Evolutionary conservation across 2,113 vertebrate genomes (phyloP).

Genomic region (Delphinapterus leucas): DNA sequence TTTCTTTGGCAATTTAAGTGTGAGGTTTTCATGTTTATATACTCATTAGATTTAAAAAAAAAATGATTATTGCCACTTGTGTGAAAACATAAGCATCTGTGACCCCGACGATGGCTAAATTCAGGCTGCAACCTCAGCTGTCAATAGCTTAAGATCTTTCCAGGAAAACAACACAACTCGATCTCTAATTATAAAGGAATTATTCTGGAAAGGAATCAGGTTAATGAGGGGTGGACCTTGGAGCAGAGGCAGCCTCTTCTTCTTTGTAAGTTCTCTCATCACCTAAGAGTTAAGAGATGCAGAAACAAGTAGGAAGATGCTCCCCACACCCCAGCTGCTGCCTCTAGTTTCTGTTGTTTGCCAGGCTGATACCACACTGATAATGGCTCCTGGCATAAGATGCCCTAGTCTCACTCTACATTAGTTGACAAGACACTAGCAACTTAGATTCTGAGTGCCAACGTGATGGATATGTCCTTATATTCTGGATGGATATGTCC

Average conservation of each 20-base stretch:
- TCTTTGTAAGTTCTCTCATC: constrained; percentile 36
- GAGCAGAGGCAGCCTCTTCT: background rate
- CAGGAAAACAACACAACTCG: constrained; percentile 25
- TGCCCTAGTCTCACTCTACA: constrained; percentile 51
- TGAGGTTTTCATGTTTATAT: constrained; percentile 68
- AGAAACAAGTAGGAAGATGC: constrained; percentile 71
- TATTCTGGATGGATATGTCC: background rate
- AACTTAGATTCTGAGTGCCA: constrained; percentile 34
- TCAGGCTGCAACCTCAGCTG: constrained; percentile 68
- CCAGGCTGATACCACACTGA: constrained; percentile 63
- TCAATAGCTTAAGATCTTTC: constrained; percentile 55
- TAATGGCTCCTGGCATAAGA: constrained; percentile 71
- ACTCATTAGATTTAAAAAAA: constrained; percentile 38
- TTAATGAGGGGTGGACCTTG: constrained; percentile 32
- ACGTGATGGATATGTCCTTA: background rate
- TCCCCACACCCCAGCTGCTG: constrained; percentile 54
- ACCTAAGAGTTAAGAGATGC: background rate
- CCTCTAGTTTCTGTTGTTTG: background rate
- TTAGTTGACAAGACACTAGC: constrained; percentile 73
- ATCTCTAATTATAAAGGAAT: constrained; percentile 44
- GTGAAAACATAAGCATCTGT: constrained; percentile 72
- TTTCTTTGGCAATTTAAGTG: constrained; percentile 60
- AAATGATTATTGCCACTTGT: constrained; percentile 52
- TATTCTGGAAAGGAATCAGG: constrained; percentile 36
- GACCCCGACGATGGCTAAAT: constrained; percentile 64